Evolutionary conservation across 2,113 vertebrate species (phyloP).

Genomic region (Sakesphorus luctuosus): DNA sequence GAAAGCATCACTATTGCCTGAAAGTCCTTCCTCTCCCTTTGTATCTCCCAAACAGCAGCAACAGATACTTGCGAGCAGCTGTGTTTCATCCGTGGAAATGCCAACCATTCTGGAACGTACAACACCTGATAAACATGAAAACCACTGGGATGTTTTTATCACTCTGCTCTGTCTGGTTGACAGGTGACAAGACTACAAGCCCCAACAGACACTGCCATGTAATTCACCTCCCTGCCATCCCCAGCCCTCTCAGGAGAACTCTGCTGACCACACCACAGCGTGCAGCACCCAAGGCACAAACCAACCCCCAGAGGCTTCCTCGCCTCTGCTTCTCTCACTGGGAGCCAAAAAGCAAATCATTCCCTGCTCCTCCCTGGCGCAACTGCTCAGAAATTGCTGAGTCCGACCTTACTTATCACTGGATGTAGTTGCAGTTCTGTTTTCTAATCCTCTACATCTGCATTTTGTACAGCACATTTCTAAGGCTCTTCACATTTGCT

Average conservation of each 20-base stretch:
- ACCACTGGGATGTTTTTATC: background rate
- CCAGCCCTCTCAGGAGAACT: background rate
- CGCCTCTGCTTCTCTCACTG: background rate
- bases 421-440: constrained; percentile 27
- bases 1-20: background rate
- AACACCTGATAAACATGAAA: background rate
- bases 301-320: background rate
- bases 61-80: background rate
- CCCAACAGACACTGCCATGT: background rate
- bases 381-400: constrained; percentile 60
- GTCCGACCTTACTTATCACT: constrained; percentile 39
- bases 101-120: background rate
- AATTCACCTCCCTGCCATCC: background rate
- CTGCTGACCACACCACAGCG: background rate
- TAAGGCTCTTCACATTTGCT: constrained; percentile 52
- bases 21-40: background rate
- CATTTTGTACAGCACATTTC: constrained; percentile 49
- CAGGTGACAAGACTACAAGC: background rate
- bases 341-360: background rate
- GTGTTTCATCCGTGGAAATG: background rate
- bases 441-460: constrained; percentile 64
- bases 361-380: background rate
- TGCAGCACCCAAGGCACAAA: background rate
- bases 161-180: background rate
- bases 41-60: background rate